phyloP scores from a whole-genome alignment of 2,797 vertebrate species.

The Lepus townsendii region DNA sequence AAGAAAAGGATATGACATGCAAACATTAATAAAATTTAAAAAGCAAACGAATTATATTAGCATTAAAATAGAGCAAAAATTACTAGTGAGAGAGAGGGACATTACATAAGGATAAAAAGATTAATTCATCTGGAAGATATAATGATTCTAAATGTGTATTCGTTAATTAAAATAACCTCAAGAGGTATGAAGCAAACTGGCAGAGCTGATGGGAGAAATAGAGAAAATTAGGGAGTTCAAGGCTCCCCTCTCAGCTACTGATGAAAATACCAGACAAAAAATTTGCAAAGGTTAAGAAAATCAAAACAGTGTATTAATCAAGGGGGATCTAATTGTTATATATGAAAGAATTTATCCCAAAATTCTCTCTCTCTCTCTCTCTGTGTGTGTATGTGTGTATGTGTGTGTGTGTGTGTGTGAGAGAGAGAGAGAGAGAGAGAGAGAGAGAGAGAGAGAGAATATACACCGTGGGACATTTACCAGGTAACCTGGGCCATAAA shows the following conservation, averaged over 20 bases:
- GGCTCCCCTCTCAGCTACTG: background rate
- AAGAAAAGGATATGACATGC: too few species aligned
- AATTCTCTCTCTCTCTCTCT: background rate
- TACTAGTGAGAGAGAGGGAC: background rate
- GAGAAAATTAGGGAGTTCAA: background rate
- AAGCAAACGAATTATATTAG: background rate
- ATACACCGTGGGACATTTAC: background rate
- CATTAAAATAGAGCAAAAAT: background rate
- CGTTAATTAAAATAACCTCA: background rate
- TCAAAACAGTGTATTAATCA: background rate
- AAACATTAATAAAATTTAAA: background rate
- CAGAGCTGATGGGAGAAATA: background rate
- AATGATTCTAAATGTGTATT: background rate
- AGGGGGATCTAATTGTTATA: background rate
- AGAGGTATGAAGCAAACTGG: background rate
- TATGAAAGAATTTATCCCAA: background rate
- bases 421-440: too few species aligned
- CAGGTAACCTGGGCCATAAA: background rate
- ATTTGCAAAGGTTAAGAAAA: background rate
- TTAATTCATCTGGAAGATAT: background rate
- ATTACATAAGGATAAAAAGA: background rate
- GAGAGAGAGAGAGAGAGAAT: too few species aligned
- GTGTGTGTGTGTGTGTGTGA: too few species aligned
- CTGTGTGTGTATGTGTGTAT: background rate
- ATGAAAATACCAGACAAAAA: background rate